Conservation (phyloP, 2,797 vertebrate species). For the Pelobates cultripes region DNA sequence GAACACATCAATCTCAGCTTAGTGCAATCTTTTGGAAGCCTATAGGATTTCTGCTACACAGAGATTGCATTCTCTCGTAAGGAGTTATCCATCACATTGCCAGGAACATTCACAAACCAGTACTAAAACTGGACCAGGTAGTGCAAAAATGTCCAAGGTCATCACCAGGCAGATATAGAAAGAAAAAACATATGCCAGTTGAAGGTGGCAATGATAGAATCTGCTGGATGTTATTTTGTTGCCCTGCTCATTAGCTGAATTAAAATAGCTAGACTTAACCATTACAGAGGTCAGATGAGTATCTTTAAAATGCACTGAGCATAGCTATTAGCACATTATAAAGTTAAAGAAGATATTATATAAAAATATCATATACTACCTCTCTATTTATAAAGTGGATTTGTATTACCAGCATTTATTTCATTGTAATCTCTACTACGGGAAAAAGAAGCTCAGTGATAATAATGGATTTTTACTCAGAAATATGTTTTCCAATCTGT, state of each 20-base stretch:
- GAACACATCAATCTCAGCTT: conserved; percentile 42
- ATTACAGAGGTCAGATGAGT: too few relatives aligned
- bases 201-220: neutral
- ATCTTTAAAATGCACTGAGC: too few relatives aligned
- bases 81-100: conserved; percentile 60
- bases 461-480: too few relatives aligned
- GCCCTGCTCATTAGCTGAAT: neutral
- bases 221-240: neutral
- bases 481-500: too few relatives aligned
- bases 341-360: too few relatives aligned
- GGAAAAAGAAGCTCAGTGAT: too few relatives aligned
- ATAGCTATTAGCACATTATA: too few relatives aligned
- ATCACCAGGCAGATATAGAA: conserved; percentile 33
- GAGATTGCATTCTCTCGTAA: conserved; percentile 58
- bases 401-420: too few relatives aligned
- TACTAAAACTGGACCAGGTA: conserved; percentile 54
- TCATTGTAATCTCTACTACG: too few relatives aligned
- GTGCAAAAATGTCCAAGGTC: conserved; percentile 53
- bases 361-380: too few relatives aligned
- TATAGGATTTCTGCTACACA: conserved; percentile 49
- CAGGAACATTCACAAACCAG: conserved; percentile 59
- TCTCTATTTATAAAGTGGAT: too few relatives aligned
- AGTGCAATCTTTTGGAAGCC: conserved; percentile 59
- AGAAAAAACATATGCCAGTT: neutral
- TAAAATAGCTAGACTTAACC: neutral